Evolutionary conservation across 2,113 vertebrate genomes (phyloP).

Genomic region (Heliornis fulica): DNA sequence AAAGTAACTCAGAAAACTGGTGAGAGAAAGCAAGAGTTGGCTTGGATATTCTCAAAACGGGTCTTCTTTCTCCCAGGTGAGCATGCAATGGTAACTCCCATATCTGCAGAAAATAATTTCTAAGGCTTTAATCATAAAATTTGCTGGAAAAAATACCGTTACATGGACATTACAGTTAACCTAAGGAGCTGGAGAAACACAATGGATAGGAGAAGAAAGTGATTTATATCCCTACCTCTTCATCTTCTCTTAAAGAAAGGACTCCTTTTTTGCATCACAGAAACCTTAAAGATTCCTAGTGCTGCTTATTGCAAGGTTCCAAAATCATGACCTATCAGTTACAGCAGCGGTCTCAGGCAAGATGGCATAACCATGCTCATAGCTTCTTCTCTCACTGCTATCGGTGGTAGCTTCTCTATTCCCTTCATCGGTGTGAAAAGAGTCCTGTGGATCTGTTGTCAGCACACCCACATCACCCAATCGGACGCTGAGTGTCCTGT

Average conservation of each 20-base stretch:
- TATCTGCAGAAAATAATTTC: neutral
- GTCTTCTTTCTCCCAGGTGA: neutral
- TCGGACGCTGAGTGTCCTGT: fast-evolving
- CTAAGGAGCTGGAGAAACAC: neutral
- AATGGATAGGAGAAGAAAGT: neutral
- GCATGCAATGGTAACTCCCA: fast-evolving
- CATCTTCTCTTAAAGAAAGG: neutral
- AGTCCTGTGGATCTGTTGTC: neutral
- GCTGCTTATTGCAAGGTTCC: neutral
- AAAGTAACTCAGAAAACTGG: neutral
- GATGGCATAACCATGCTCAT: fast-evolving
- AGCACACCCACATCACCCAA: neutral
- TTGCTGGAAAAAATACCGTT: neutral
- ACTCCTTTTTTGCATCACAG: neutral
- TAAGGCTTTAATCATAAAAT: neutral
- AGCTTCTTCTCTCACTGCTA: neutral
- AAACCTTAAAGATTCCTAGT: neutral
- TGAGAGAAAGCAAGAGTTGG: neutral
- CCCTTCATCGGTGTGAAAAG: neutral
- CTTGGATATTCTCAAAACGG: neutral
- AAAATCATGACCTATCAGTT: neutral
- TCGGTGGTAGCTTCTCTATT: neutral
- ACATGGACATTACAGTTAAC: neutral
- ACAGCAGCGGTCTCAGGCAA: neutral
- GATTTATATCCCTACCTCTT: neutral